These are phyloP conservation scores for Podarcis cretensis DNA, from an alignment of 2,113 vertebrate species.

Conservation along the genomic window DNA sequence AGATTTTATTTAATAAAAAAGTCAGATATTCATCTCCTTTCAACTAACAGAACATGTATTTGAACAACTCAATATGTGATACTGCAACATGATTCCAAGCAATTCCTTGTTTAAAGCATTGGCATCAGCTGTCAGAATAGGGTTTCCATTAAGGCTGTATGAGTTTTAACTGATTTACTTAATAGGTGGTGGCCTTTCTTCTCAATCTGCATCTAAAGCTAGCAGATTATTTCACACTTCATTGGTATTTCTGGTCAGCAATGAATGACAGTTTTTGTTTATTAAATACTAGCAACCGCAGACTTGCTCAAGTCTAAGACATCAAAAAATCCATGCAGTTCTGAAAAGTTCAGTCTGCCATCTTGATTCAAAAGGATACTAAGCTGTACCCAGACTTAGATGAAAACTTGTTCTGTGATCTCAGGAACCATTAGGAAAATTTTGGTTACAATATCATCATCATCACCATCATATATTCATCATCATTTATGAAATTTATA, in stretches of 20 bases:
- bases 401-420: no score
- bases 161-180: neutral
- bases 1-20: slow-evolving; percentile 70
- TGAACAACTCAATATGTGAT: slow-evolving; percentile 73
- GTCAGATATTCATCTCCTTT: slow-evolving; percentile 74
- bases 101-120: slow-evolving; percentile 66
- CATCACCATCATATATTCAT: no score
- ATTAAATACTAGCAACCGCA: neutral
- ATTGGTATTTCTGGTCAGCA: neutral
- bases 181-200: neutral
- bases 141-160: neutral
- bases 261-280: neutral
- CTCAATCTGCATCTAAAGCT: neutral
- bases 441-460: no score
- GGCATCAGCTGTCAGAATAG: slow-evolving; percentile 4
- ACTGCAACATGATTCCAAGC: slow-evolving; percentile 60
- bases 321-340: no score
- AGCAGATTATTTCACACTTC: neutral
- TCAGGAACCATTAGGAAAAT: no score
- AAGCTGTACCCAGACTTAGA: no score
- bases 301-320: no score
- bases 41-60: slow-evolving; percentile 70
- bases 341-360: neutral
- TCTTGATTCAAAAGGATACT: no score
- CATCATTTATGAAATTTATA: no score